These are phyloP conservation scores for Microtus ochrogaster DNA, from an alignment of 2,113 vertebrate species.

Conservation along the genomic window DNA sequence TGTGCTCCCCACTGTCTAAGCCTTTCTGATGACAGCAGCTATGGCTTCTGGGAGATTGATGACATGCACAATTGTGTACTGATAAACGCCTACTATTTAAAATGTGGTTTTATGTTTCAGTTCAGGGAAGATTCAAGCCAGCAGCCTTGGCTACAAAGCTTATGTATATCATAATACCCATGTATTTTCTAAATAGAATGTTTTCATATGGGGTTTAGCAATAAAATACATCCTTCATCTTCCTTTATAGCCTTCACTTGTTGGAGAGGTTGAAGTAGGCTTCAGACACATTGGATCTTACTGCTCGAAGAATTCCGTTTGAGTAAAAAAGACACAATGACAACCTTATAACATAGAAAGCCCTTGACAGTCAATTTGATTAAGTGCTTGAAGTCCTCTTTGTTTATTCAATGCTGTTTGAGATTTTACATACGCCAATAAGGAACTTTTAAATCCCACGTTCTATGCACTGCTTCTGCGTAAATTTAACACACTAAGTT, in stretches of 20 bases:
- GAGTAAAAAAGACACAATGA: conserved; percentile 48
- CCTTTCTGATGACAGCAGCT: not conserved
- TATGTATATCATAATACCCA: not conserved
- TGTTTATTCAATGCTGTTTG: conserved; percentile 49
- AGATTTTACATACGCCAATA: conserved; percentile 17
- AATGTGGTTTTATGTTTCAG: conserved; percentile 4
- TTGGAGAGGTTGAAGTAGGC: conserved; percentile 50
- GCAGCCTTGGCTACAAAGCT: not conserved
- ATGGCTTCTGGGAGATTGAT: not conserved
- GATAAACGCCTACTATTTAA: not conserved
- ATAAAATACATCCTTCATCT: conserved; percentile 57
- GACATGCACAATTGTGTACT: not conserved
- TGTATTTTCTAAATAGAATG: not conserved
- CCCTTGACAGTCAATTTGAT: conserved; percentile 61
- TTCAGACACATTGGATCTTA: conserved; percentile 46
- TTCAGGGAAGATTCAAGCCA: conserved; percentile 44
- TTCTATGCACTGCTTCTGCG: not conserved
- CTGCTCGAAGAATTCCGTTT: conserved; percentile 55
- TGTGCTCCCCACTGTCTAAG: not conserved
- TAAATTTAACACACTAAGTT: conserved; percentile 23
- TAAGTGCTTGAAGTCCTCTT: not conserved
- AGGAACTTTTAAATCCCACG: conserved; percentile 48
- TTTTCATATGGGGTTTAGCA: conserved; percentile 22
- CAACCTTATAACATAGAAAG: conserved; percentile 38
- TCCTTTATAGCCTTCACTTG: conserved; percentile 41